Base-by-base conservation (phyloP, 2,113 vertebrate genomes). In the Leuciscus idus region DNA sequence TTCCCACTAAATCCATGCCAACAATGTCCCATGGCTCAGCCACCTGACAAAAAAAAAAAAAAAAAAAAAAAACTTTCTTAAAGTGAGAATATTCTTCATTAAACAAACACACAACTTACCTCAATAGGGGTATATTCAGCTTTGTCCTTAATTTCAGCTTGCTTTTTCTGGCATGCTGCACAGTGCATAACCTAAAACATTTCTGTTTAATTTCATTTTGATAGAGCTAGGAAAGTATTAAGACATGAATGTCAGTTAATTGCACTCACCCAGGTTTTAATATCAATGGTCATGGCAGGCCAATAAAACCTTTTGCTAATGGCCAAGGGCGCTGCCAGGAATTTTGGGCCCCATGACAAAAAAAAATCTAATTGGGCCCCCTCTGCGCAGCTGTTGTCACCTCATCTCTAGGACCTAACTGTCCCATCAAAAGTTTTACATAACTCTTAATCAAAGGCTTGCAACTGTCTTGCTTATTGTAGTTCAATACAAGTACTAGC, bases 191-290 rank as follows among this genome's bases (percentile, higher is more conserved):
- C 39, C n/a, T 75, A 50, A 75, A 33, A 33, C 30, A 72, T 21
- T 72, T 36, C 15, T 64, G 8, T 26, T 26, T 62, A 43, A 64
- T 28, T 26, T 28, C n/a, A 64, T 8, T 64, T 26, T 28, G 11
- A 64, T 26, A 75, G 11, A 10, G 30, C 33, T 21, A 50, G 36
- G 19, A 72, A 72, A n/a, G 23, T 4, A 74, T 74, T 10, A 11
- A 21, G 1, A 74, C 19, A 33, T n/a, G 1, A 74, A 43, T 8
- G 10, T 43, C 33, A n/a, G 6, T 43, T 3, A 74, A 11, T 74
- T 66, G n/a, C n/a, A 74, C 9, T 74, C 8, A 74, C 72, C 36
- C 72, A 46, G 21, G 36, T 74, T 74, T 23, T 74, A 46, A 74
- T 74, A n/a, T 74, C 72, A 19, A 73, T 5, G 30, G 33, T 73